Conservation (phyloP, 1,140 invertebrate genomes). For the Drosophila cardini region DNA sequence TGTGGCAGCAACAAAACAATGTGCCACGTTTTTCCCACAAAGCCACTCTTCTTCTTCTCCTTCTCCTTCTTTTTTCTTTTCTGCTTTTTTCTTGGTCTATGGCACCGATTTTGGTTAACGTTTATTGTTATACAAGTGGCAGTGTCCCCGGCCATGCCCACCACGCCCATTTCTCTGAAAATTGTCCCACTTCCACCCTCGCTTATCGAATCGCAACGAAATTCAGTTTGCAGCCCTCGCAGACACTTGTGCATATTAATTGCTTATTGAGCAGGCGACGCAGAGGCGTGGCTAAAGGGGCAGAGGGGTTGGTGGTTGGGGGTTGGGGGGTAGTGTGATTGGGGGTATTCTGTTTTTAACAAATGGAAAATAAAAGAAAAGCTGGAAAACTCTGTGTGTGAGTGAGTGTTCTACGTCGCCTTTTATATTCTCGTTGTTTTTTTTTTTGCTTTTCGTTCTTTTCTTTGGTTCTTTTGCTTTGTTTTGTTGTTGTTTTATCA, state of each 20-base stretch:
- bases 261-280: slow-evolving; percentile 72
- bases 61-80: too few relatives aligned
- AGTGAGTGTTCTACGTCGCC: slow-evolving; percentile 33
- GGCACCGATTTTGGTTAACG: slow-evolving; percentile 47
- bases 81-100: slow-evolving; percentile 13
- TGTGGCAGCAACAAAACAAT: slow-evolving; percentile 65
- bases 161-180: background rate
- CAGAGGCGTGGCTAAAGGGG: background rate
- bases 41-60: slow-evolving; percentile 33
- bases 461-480: too few relatives aligned
- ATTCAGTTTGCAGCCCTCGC: slow-evolving; percentile 54
- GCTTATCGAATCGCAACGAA: slow-evolving; percentile 41
- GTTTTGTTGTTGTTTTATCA: slow-evolving; percentile 30
- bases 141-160: background rate
- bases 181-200: background rate
- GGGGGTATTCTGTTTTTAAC: slow-evolving; percentile 31
- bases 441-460: slow-evolving; percentile 12
- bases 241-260: slow-evolving; percentile 82
- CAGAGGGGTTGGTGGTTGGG: background rate
- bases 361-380: slow-evolving; percentile 43
- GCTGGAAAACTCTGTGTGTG: slow-evolving; percentile 12
- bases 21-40: slow-evolving; percentile 55
- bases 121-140: slow-evolving; percentile 40
- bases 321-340: background rate
- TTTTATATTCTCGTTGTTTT: slow-evolving; percentile 14